Evolutionary conservation across 2,113 vertebrate genomes (phyloP).

Genomic region (Tinamus guttatus): DNA sequence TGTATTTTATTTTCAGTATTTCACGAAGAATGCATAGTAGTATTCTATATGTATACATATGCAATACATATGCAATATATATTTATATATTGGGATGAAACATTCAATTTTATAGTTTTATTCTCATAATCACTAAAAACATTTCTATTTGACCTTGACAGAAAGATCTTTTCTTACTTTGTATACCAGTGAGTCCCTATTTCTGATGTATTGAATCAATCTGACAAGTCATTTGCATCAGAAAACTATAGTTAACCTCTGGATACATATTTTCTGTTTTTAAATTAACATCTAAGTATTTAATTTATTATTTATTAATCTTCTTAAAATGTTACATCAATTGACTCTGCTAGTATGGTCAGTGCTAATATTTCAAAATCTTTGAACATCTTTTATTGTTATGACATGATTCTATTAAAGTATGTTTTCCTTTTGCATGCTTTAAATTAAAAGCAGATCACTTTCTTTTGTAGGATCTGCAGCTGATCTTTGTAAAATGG

Average conservation of each 20-base stretch:
- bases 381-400: not conserved
- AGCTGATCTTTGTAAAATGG: constrained; percentile 94
- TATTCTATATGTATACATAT: not conserved
- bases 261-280: not conserved
- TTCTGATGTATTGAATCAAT: not conserved
- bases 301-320: not conserved
- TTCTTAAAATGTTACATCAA: not conserved
- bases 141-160: not conserved
- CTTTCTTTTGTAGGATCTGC: constrained; percentile 82
- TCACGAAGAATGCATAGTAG: not conserved
- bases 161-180: not conserved
- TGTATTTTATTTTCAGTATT: not conserved
- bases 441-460: not conserved
- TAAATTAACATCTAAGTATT: not conserved
- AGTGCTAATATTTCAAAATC: not conserved
- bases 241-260: not conserved
- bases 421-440: not conserved
- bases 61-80: not conserved
- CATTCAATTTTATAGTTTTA: not conserved
- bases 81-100: not conserved
- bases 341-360: not conserved
- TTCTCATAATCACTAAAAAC: not conserved
- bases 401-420: not conserved
- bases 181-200: not conserved
- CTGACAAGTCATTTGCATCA: not conserved